Percentiles rank a stretch among this genome's conserved stretches.
Evolutionary conservation across 2,113 vertebrate species (phyloP).

Genomic region (Glaucomys volans): DNA sequence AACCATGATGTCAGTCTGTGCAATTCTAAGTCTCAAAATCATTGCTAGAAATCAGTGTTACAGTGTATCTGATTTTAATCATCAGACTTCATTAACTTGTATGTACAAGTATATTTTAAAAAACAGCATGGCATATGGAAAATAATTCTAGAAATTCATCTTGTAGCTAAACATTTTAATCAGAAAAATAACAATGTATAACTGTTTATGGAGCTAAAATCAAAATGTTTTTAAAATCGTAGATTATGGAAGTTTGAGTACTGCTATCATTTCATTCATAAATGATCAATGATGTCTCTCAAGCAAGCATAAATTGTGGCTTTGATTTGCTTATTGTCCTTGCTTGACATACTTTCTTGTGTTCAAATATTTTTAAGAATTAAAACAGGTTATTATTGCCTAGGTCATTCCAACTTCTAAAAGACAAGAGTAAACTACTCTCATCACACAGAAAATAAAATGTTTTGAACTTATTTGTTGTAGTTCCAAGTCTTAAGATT

Average conservation of each 20-base stretch:
- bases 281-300: neutral
- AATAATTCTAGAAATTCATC: neutral
- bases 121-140: neutral
- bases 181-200: neutral
- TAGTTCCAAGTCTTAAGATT: slow-evolving; percentile 54
- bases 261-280: neutral
- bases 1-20: neutral
- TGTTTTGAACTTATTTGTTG: neutral
- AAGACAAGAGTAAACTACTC: neutral
- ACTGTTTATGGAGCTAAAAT: neutral
- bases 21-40: neutral
- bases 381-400: neutral
- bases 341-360: neutral
- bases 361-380: neutral
- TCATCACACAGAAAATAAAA: neutral
- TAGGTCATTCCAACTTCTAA: neutral
- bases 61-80: neutral
- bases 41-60: neutral
- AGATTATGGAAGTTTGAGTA: neutral
- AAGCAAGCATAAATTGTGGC: neutral
- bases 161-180: neutral
- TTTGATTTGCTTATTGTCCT: neutral
- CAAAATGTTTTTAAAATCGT: neutral
- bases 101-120: neutral
- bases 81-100: neutral